Evolutionary conservation across 2,797 vertebrate genomes (phyloP), one percentile per base, ranked within the genome.

Genomic region (Petrocephalus sullivani): DNA sequence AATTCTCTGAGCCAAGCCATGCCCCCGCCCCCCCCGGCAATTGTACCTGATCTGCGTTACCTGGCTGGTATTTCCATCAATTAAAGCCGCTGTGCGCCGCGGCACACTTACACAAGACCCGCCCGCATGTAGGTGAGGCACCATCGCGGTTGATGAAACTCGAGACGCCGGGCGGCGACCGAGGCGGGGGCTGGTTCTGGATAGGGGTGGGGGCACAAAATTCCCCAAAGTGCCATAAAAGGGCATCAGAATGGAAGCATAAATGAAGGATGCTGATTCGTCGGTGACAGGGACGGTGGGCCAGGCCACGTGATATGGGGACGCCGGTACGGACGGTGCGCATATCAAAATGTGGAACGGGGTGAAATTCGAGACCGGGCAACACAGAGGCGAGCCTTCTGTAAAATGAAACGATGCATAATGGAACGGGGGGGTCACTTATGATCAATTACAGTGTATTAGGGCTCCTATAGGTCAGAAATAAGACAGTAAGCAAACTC

Each of bases 21-120:
- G 41, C 41, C 41, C 41, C 28, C 41, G 3, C 41, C 28, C 28
- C 90, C 93, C 23, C 56, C 5, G 0, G 3, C 16, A 21, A 14
- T 60, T 6, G 4, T 37, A 86, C 84, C 54, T 94, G 93, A 94
- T 92, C 93, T 93, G 91, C 90, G 92, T 64, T 90, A 92, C 91
- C 92, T 93, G 92, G 89, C 90, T 91, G 93, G 88, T 91, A 91
- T 95, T 89, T 94, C 92, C 93, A 91, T 94, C 94, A 92, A 92
- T 95, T 95, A 95, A 93, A 93, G 90, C 90, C 87, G 64, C 89
- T 91, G 92, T 91, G 92, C 93, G 93, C 92, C 91, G 91, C 90
- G 91, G 92, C 93, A 91, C 67, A 67, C 91, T 92, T 92, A 87
- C 91, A 93, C 89, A 90, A 92, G 93, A 93, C 91, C 92, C 92